A percentile compares a stretch with the other conserved stretches of the same genome.
phyloP scores from a whole-genome alignment of 2,113 vertebrate species.

The Rhombomys opimus region DNA sequence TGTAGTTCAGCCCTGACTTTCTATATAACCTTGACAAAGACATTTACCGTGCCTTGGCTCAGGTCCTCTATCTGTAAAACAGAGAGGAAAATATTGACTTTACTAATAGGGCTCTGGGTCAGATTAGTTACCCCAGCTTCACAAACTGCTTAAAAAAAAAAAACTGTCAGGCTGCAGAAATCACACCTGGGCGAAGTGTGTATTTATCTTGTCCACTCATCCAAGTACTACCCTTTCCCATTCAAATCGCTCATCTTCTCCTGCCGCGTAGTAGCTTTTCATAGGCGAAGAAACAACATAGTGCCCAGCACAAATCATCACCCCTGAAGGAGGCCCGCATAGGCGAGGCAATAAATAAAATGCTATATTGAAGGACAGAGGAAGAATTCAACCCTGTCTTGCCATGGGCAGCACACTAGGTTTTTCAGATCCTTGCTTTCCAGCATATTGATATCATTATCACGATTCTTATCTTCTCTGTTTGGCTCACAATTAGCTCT shows the following conservation, averaged over 20 bases:
- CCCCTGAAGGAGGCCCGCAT: neutral
- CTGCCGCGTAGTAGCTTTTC: neutral
- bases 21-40: conserved; percentile 76
- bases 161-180: conserved; percentile 60
- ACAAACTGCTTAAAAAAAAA: conserved; percentile 45
- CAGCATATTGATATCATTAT: neutral
- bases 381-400: neutral
- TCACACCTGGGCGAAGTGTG: conserved; percentile 46
- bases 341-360: neutral
- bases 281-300: neutral
- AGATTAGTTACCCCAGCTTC: conserved; percentile 82
- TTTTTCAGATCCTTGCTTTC: neutral
- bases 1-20: conserved; percentile 56
- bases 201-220: conserved; percentile 26
- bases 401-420: neutral
- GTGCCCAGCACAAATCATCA: neutral
- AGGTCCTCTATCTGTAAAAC: conserved; percentile 73
- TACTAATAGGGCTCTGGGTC: conserved; percentile 69
- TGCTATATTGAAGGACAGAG: neutral
- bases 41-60: conserved; percentile 71
- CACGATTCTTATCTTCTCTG: neutral
- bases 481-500: neutral
- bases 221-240: neutral
- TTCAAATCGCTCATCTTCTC: neutral
- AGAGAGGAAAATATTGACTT: conserved; percentile 79